These are phyloP conservation scores for Brevipalpus yothersi DNA, from an alignment of 1,140 invertebrate species.

Conservation along the genomic window DNA sequence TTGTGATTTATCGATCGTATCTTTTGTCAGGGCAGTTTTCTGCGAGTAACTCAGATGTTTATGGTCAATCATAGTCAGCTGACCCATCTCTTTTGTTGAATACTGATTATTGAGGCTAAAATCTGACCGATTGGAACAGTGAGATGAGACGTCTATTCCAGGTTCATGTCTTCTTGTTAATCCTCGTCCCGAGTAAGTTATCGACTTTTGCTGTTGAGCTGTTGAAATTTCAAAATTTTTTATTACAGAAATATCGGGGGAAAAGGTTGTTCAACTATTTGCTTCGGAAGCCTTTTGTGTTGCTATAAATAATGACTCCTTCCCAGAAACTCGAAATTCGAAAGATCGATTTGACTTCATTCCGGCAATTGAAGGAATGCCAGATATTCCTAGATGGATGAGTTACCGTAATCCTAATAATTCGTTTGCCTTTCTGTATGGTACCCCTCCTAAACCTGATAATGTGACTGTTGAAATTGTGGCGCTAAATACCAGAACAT, in stretches of 20 bases:
- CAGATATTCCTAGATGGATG: conserved; percentile 59
- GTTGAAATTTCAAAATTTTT: neutral
- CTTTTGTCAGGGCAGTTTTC: too few relatives aligned
- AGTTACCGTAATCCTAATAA: conserved; percentile 26
- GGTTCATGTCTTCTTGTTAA: too few relatives aligned
- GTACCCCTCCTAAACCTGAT: conserved; percentile 9
- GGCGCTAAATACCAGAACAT: conserved; percentile 44
- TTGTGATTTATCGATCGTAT: too few relatives aligned
- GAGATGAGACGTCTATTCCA: too few relatives aligned
- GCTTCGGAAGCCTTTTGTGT: conserved; percentile 11
- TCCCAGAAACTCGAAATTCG: neutral
- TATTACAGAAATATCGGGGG: neutral
- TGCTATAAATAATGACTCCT: conserved; percentile 4
- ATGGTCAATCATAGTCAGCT: too few relatives aligned
- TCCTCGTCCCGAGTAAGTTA: too few relatives aligned
- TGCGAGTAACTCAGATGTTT: too few relatives aligned
- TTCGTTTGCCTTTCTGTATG: conserved; percentile 11
- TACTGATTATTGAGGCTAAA: too few relatives aligned
- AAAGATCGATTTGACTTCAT: conserved; percentile 35
- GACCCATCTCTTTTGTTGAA: too few relatives aligned
- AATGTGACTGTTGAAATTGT: conserved; percentile 26
- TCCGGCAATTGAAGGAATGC: conserved; percentile 35
- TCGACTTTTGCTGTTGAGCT: neutral
- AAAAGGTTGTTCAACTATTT: conserved; percentile 8
- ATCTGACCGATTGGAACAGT: too few relatives aligned